Conservation (phyloP, 1,140 invertebrate species). For the Drosophila nebulosa region DNA sequence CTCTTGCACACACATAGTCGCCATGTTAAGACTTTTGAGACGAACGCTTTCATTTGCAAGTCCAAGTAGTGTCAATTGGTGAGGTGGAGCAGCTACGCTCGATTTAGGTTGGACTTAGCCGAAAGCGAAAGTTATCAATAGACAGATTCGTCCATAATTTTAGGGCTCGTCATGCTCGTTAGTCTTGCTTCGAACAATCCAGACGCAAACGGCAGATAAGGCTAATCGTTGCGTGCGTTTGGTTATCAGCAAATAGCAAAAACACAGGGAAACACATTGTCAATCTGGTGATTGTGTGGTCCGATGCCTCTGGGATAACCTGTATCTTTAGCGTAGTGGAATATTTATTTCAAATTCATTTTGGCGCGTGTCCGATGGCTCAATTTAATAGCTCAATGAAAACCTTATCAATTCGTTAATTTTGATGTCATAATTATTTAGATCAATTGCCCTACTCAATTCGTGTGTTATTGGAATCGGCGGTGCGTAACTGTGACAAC, state of each 20-base stretch:
- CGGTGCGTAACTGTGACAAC: slow-evolving; percentile 97
- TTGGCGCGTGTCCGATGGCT: slow-evolving; percentile 26
- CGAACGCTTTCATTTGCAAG: slow-evolving; percentile 62
- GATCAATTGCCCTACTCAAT: slow-evolving; percentile 96
- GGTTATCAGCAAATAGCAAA: slow-evolving; percentile 39
- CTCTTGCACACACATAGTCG: background rate
- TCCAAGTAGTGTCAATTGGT: slow-evolving; percentile 42
- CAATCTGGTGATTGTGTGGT: slow-evolving; percentile 39
- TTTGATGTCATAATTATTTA: slow-evolving; percentile 9
- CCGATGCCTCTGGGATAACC: slow-evolving; percentile 12
- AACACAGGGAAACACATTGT: slow-evolving; percentile 15
- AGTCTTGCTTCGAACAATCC: background rate
- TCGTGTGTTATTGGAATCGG: slow-evolving; percentile 95
- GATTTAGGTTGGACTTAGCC: slow-evolving; percentile 4
- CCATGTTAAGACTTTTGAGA: background rate
- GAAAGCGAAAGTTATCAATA: slow-evolving; percentile 63
- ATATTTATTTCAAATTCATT: slow-evolving; percentile 48
- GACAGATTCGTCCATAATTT: slow-evolving; percentile 21
- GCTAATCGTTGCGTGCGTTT: slow-evolving; percentile 9
- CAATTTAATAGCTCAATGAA: background rate
- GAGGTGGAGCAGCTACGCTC: slow-evolving; percentile 26
- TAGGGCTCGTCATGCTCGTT: slow-evolving; percentile 40
- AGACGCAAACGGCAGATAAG: slow-evolving; percentile 39
- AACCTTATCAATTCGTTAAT: background rate
- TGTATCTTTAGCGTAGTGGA: slow-evolving; percentile 20